These are phyloP conservation scores for Acronicta aceris DNA, from an alignment of 2,888 invertebrate genomes.

Conservation along the genomic window DNA sequence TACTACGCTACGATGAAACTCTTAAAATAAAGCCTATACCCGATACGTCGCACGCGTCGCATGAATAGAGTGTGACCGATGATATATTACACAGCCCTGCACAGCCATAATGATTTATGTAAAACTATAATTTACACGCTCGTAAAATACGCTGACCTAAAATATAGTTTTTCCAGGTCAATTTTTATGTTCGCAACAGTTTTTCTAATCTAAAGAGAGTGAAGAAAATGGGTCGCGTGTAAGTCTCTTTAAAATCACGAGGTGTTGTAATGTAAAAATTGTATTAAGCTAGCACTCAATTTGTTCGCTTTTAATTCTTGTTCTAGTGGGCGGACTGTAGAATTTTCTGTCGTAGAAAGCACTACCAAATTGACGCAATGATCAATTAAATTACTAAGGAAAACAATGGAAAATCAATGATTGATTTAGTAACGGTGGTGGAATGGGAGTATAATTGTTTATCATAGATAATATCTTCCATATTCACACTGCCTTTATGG, in stretches of 20 bases:
- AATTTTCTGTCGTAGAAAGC: no score
- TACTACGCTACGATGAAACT: no score
- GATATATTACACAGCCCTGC: constrained; percentile 22
- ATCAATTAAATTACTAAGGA: no score
- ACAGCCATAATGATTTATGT: constrained; percentile 27
- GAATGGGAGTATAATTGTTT: no score
- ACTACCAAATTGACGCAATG: no score
- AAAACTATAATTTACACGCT: constrained; percentile 39
- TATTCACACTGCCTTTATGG: no score
- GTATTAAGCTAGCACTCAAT: no score
- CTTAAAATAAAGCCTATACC: background rate
- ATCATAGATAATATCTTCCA: no score
- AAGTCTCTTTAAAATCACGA: constrained; percentile 14
- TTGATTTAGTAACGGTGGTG: no score
- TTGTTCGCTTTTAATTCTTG: no score
- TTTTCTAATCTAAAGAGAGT: constrained; percentile 38
- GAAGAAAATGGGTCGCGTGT: constrained; percentile 22
- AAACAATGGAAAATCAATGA: no score
- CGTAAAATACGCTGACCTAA: constrained; percentile 48
- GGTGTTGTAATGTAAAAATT: background rate
- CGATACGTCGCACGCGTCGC: constrained; percentile 1
- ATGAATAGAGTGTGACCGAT: constrained; percentile 32
- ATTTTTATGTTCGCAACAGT: constrained; percentile 35
- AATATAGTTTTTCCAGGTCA: constrained; percentile 25
- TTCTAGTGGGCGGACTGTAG: no score